Conservation (phyloP, 2,797 vertebrate species). For the Microtus agrestis region DNA sequence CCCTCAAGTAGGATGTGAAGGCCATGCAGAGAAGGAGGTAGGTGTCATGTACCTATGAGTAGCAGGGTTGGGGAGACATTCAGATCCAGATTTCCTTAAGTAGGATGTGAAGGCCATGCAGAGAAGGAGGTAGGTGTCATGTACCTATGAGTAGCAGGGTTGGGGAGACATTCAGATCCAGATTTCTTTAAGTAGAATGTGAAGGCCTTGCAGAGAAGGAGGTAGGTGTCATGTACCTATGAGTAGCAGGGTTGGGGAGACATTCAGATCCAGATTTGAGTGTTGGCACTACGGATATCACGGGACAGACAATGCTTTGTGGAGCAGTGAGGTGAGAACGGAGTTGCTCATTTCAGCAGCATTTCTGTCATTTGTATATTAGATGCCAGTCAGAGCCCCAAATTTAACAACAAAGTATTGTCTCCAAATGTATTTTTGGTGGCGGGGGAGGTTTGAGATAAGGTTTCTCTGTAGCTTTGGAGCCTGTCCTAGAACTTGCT, state of each 20-base stretch:
- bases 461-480: no score
- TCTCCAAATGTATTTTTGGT: not conserved
- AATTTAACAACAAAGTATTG: conserved; percentile 12
- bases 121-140: not conserved
- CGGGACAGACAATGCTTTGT: not conserved
- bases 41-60: not conserved
- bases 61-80: not conserved
- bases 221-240: not conserved
- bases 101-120: not conserved
- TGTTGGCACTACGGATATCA: not conserved
- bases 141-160: not conserved
- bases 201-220: not conserved
- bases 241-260: not conserved
- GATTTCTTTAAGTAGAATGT: not conserved
- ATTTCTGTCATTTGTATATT: not conserved
- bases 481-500: no score
- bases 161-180: not conserved
- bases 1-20: not conserved
- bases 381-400: not conserved
- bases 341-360: not conserved
- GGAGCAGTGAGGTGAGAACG: no score
- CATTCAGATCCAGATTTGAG: not conserved
- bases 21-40: not conserved
- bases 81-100: not conserved
- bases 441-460: no score